Percentiles rank a stretch among this genome's conserved stretches.
Evolutionary conservation across 2,113 vertebrate species (phyloP).

Genomic region (Clarias macrocephalus): DNA sequence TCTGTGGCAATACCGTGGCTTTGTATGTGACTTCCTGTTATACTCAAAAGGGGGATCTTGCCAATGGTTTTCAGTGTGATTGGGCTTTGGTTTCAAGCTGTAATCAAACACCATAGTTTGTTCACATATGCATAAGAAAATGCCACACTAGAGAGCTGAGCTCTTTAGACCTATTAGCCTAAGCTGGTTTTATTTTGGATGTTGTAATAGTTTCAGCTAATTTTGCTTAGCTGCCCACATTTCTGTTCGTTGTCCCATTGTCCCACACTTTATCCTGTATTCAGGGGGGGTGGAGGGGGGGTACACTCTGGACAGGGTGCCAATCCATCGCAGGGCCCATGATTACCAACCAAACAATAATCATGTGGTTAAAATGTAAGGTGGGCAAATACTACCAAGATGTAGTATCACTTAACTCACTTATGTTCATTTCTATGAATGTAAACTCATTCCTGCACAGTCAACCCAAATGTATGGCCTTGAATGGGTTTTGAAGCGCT

Average conservation of each 20-base stretch:
- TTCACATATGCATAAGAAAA: conserved; percentile 34
- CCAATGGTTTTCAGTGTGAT: conserved; percentile 9
- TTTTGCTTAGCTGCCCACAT: not conserved
- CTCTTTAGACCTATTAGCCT: not conserved
- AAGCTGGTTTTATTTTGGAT: conserved; percentile 1
- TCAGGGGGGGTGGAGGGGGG: too few relatives aligned
- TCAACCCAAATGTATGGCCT: not conserved
- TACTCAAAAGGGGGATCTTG: conserved; percentile 15
- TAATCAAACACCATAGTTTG: conserved; percentile 23
- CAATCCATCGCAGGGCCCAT: too few relatives aligned
- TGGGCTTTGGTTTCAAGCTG: conserved; percentile 10
- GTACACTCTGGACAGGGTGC: too few relatives aligned
- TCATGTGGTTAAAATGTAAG: not conserved
- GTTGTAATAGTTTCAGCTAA: not conserved
- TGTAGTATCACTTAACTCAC: not conserved
- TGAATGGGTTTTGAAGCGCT: not conserved
- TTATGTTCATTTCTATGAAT: not conserved
- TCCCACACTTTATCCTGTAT: too few relatives aligned
- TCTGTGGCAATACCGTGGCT: not conserved
- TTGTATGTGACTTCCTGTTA: conserved; percentile 11
- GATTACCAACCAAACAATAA: too few relatives aligned
- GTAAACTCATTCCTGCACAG: not conserved
- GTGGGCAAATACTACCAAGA: not conserved
- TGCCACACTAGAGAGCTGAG: not conserved
- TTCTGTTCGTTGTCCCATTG: not conserved